Percentiles rank a stretch among this genome's conserved stretches.
These are phyloP conservation scores for Hypomesus transpacificus DNA, from an alignment of 2,113 vertebrate genomes.

Conservation along the genomic window DNA sequence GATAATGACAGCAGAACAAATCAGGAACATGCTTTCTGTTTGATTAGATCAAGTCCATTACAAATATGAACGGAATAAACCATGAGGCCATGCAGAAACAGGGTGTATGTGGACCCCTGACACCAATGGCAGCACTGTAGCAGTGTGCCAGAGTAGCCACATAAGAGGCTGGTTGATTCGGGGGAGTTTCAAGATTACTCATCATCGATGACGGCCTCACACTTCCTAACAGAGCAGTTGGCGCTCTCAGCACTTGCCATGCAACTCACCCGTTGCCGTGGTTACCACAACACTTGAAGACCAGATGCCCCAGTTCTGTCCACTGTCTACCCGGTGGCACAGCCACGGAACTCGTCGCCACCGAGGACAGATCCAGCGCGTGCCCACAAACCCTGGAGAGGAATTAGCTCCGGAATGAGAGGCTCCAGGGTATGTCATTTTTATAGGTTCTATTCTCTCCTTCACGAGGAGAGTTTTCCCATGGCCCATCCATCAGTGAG, in stretches of 20 bases:
- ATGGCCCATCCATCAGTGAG: background rate
- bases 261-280: constrained; percentile 58
- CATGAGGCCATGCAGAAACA: background rate
- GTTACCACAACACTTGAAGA: constrained; percentile 67
- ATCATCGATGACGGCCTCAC: constrained; percentile 64
- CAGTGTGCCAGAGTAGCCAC: background rate
- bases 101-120: background rate
- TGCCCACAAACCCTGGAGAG: background rate
- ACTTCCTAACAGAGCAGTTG: constrained; percentile 65
- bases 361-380: constrained; percentile 18
- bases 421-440: background rate
- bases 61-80: background rate
- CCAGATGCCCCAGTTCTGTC: constrained; percentile 68
- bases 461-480: background rate
- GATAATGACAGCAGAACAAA: too few species aligned
- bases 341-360: constrained; percentile 43
- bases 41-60: too few species aligned
- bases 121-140: background rate
- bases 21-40: too few species aligned
- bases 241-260: constrained; percentile 46
- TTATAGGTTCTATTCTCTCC: background rate
- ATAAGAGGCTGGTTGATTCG: constrained; percentile 1
- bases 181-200: constrained; percentile 31
- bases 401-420: background rate
- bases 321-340: constrained; percentile 44